These are phyloP conservation scores for Chrysolina oricalcia DNA, from an alignment of 2,888 invertebrate species.

Conservation along the genomic window DNA sequence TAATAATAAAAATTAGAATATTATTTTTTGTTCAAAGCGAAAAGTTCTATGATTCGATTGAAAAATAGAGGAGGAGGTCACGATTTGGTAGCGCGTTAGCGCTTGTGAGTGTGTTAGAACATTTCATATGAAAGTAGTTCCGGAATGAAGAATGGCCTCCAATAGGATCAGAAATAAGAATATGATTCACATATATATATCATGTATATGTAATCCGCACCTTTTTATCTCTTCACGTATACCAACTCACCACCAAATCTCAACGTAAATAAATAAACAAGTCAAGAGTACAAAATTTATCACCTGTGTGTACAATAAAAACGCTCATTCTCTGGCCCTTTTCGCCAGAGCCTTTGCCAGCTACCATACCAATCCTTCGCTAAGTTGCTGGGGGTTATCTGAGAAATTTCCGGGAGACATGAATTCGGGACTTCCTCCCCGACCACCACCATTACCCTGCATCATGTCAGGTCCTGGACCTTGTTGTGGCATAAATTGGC, in stretches of 20 bases:
- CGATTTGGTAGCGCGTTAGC: no score
- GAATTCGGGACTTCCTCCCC: slow-evolving; percentile 85
- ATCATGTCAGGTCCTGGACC: slow-evolving; percentile 76
- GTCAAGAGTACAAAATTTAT: not conserved
- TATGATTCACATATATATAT: not conserved
- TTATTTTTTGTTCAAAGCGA: no score
- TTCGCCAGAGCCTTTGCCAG: slow-evolving; percentile 73
- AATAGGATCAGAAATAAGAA: not conserved
- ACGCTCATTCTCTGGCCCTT: slow-evolving; percentile 69
- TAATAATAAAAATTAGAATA: not conserved
- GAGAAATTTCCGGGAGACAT: slow-evolving; percentile 78
- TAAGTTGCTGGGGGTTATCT: slow-evolving; percentile 83
- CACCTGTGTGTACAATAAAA: not conserved
- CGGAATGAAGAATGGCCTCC: no score
- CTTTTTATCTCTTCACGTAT: not conserved
- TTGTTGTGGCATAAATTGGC: slow-evolving; percentile 75
- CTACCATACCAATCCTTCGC: slow-evolving; percentile 85
- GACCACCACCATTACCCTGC: slow-evolving; percentile 78
- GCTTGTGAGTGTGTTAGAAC: no score
- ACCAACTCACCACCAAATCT: not conserved
- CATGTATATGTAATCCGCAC: no score
- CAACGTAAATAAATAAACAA: not conserved
- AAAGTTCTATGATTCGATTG: no score
- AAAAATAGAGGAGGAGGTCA: no score
- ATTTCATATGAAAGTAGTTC: no score